These are phyloP conservation scores for Pangasius larnaudii DNA, from an alignment of 2,797 vertebrate species.

Conservation along the genomic window DNA sequence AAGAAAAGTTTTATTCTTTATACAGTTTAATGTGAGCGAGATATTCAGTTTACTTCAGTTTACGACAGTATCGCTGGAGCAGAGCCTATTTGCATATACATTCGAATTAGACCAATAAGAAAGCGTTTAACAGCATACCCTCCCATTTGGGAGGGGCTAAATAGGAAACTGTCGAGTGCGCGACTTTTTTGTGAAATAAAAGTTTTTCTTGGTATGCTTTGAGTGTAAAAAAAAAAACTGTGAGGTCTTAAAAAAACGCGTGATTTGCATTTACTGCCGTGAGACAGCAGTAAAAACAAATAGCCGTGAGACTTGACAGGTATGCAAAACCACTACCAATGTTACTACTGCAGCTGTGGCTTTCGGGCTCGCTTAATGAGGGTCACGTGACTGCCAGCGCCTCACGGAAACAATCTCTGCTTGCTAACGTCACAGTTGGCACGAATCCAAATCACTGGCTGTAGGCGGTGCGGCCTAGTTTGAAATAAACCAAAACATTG, in stretches of 20 bases:
- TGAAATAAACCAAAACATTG: background rate
- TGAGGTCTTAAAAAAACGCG: background rate
- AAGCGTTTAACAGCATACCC: background rate
- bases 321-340: background rate
- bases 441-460: background rate
- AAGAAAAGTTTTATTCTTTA: background rate
- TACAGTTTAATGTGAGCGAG: background rate
- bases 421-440: background rate
- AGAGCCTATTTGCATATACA: background rate
- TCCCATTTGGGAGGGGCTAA: background rate
- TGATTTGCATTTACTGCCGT: background rate
- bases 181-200: background rate
- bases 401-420: no score
- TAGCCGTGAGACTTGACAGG: background rate
- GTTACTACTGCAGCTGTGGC: constrained; percentile 11
- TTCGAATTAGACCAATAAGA: background rate
- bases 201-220: background rate
- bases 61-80: background rate
- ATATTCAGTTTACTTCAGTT: background rate
- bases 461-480: background rate
- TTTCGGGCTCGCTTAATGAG: constrained; percentile 8
- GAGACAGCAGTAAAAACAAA: background rate
- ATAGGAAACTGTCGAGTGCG: background rate
- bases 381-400: constrained; percentile 39
- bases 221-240: background rate